Base-by-base conservation (phyloP, 2,888 invertebrate genomes). In the Deilephila porcellus region DNA sequence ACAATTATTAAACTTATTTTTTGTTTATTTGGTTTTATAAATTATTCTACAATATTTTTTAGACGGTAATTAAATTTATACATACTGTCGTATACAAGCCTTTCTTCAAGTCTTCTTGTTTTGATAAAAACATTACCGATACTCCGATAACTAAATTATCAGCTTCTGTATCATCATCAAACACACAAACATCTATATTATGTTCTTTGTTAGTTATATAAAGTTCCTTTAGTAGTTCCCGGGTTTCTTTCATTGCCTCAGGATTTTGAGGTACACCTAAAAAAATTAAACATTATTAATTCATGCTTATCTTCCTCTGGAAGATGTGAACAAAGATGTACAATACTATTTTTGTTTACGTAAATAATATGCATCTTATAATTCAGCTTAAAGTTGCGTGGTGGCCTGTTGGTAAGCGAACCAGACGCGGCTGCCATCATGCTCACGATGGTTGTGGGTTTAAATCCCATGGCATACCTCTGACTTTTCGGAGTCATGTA, bases 131-230 rank as follows among this genome's bases (percentile, higher is more conserved):
- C 74, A 86, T 73, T 17, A 83, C 74, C 25, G 70, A 83, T 59
- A 82, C 85, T 3, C 86, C 90, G 32, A 87, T 71, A 3, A 89
- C 77, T 14, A 83, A 74, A 4, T 79, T 81, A 11, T 80, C 77
- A 62, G 64, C 59, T 4, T 78, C 82, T n/a, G 78, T 75, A 4
- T 76, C 81, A 11, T 83, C 82, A 59, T 89, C 89, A 0, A 82
- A 60, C 60, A 85, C 87, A 77, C 90, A 90, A 25, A 88, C 75
- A 0, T 80, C 75, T 14, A 79, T 76, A 25, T 82, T 76, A 32
- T 76, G 75, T 4, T 74, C 70, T 3, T 77, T 45, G 11, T 73
- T 3, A 76, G 60, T 6, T 76, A 71, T 32, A 76, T 76, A 62
- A 78, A 73, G 1, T 73, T 64, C 0, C 71, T 67, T 45, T 19